A percentile compares a stretch with the other conserved stretches of the same genome.
These are phyloP conservation scores for Galbula dea DNA, from an alignment of 2,113 vertebrate genomes.

Conservation along the genomic window DNA sequence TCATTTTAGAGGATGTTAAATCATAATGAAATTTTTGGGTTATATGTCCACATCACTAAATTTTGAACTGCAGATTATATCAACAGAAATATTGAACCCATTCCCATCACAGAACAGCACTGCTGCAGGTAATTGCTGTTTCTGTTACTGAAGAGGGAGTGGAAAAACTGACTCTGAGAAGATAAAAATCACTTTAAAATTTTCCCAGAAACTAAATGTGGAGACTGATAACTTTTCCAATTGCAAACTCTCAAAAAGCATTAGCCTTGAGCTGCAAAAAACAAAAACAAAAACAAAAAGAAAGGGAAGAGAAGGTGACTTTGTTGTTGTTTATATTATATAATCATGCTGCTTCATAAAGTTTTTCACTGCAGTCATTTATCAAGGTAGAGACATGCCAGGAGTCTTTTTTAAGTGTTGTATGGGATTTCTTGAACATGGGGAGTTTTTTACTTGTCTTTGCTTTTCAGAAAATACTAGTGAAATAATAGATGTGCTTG, in stretches of 20 bases:
- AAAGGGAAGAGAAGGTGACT: background rate
- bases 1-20: background rate
- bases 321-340: background rate
- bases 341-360: background rate
- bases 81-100: background rate
- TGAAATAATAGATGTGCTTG: background rate
- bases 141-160: background rate
- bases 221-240: background rate
- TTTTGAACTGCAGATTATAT: background rate
- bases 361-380: background rate
- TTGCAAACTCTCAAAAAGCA: background rate
- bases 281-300: background rate
- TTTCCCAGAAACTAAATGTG: background rate
- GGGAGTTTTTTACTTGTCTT: background rate
- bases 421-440: background rate
- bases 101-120: background rate
- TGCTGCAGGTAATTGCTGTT: background rate
- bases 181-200: background rate
- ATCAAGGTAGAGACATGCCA: background rate
- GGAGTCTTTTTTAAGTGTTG: background rate
- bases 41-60: accelerated
- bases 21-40: background rate
- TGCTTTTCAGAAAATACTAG: background rate
- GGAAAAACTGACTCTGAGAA: background rate
- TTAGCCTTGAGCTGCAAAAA: background rate